phyloP scores from a whole-genome alignment of 1,140 invertebrate genomes.

The Mizuhopecten yessoensis region DNA sequence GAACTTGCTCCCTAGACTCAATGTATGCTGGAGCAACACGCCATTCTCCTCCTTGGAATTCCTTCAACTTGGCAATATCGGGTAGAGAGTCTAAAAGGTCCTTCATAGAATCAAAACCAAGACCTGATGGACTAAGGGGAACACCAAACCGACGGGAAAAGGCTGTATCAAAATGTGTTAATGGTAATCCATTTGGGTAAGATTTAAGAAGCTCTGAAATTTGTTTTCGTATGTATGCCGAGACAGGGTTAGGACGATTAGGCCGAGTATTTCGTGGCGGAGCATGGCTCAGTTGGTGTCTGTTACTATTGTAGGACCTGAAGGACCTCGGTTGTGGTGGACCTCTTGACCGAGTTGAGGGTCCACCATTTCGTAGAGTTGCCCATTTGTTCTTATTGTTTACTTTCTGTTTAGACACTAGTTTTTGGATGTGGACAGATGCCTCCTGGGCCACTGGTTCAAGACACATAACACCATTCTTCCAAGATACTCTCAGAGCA shows the following conservation, averaged over 20 bases:
- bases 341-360: background rate
- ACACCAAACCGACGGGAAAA: slow-evolving; percentile 71
- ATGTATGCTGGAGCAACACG: slow-evolving; percentile 60
- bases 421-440: slow-evolving; percentile 74
- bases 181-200: slow-evolving; percentile 67
- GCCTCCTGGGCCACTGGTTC: slow-evolving; percentile 70
- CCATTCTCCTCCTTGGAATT: slow-evolving; percentile 60
- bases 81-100: slow-evolving; percentile 67
- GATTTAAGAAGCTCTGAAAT: slow-evolving; percentile 67
- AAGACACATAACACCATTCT: slow-evolving; percentile 70
- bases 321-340: slow-evolving; percentile 43
- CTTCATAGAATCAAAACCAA: slow-evolving; percentile 68
- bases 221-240: slow-evolving; percentile 65
- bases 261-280: slow-evolving; percentile 47
- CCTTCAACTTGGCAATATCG: slow-evolving; percentile 67
- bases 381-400: slow-evolving; percentile 69
- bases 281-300: background rate
- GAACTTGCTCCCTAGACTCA: background rate
- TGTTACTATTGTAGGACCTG: slow-evolving; percentile 29
- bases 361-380: slow-evolving; percentile 55
- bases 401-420: slow-evolving; percentile 77
- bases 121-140: slow-evolving; percentile 63
- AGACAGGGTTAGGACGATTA: too few species aligned
- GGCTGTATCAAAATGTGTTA: slow-evolving; percentile 69
- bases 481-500: slow-evolving; percentile 65